Percentiles rank a stretch among this genome's conserved stretches.
Evolutionary conservation across 1,140 invertebrate genomes (phyloP).

Genomic region (Bombus difficillimus): DNA sequence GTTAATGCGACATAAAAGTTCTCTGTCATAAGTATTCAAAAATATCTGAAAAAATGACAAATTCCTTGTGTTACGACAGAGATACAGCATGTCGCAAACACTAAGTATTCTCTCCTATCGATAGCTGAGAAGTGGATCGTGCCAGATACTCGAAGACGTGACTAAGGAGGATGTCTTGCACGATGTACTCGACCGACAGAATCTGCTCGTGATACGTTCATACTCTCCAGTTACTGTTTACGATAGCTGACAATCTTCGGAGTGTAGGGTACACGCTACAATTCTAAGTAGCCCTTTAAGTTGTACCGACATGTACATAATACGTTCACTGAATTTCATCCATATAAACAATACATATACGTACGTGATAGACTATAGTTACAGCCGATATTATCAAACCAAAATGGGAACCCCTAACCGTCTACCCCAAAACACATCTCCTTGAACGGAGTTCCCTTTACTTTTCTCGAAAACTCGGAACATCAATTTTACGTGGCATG

Average conservation of each 20-base stretch:
- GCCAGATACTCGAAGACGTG: conserved; percentile 48
- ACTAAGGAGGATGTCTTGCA: conserved; percentile 58
- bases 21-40: too few species aligned
- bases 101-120: too few species aligned
- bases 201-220: conserved; percentile 31
- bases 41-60: not conserved
- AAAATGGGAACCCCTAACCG: too few species aligned
- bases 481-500: not conserved
- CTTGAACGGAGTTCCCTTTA: too few species aligned
- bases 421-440: too few species aligned
- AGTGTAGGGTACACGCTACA: not conserved
- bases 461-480: not conserved
- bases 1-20: too few species aligned
- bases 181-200: conserved; percentile 52
- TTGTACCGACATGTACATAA: not conserved
- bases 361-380: too few species aligned
- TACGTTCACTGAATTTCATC: not conserved
- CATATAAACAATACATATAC: too few species aligned
- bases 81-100: not conserved
- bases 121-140: conserved; percentile 19
- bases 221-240: conserved; percentile 18
- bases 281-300: not conserved
- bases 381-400: too few species aligned
- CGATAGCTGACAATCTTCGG: conserved; percentile 1
- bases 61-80: not conserved